Evolutionary conservation across 2,113 vertebrate species (phyloP).

Genomic region (Aix galericulata): DNA sequence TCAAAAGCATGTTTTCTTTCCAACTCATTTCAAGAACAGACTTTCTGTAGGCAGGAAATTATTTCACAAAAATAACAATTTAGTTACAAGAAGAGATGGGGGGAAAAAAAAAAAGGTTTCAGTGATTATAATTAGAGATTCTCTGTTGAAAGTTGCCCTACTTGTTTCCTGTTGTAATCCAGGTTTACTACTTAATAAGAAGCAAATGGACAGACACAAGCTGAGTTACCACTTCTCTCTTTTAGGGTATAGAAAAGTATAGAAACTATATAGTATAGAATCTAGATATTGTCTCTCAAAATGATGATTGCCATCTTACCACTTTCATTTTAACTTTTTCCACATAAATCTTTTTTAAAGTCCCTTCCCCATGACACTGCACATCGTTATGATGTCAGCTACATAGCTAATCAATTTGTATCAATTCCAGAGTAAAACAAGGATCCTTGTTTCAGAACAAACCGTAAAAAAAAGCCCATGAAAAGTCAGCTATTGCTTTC

Average conservation of each 20-base stretch:
- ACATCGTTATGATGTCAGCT: neutral
- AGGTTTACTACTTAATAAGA: neutral
- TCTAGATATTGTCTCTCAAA: neutral
- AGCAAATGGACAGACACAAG: neutral
- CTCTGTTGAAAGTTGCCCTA: neutral
- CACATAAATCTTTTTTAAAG: neutral
- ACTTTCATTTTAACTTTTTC: neutral
- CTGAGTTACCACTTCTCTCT: neutral
- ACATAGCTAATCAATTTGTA: neutral
- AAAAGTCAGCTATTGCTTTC: neutral
- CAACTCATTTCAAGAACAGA: conserved; percentile 44
- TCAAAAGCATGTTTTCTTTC: conserved; percentile 23
- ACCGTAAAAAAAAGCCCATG: neutral
- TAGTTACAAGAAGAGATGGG: neutral
- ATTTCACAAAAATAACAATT: conserved; percentile 16
- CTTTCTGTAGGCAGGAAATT: conserved; percentile 32
- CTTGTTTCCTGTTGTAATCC: neutral
- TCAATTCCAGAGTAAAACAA: neutral
- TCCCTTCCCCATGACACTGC: rapidly evolving
- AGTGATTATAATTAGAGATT: neutral
- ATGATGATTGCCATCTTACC: neutral
- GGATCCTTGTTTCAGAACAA: neutral
- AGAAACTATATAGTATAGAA: neutral
- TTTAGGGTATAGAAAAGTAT: neutral
- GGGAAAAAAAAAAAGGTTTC: neutral